Conservation (phyloP, 2,113 vertebrate genomes). For the Myrmecophaga tridactyla region DNA sequence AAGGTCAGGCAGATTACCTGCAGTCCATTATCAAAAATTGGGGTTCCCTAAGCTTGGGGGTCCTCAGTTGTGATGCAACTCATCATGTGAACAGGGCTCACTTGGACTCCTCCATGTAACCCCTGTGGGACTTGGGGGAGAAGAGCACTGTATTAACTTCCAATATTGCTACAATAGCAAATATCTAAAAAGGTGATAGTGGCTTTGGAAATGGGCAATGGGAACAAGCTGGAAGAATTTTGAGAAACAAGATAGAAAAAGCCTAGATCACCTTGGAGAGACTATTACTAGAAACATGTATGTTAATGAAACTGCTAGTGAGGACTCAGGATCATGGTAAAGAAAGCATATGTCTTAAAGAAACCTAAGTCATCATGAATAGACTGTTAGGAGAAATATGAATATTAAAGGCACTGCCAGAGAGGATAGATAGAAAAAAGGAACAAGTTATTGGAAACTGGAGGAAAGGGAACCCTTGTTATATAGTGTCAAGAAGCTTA, state of each 20-base stretch:
- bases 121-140: neutral
- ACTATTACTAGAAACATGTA: neutral
- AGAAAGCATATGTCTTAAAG: neutral
- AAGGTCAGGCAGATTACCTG: neutral
- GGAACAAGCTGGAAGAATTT: neutral
- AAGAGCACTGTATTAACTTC: neutral
- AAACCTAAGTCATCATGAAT: neutral
- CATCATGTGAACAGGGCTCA: no score
- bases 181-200: neutral
- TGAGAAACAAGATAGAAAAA: neutral
- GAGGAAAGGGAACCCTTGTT: neutral
- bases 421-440: neutral
- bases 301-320: neutral
- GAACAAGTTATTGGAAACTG: neutral
- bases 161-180: neutral
- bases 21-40: neutral
- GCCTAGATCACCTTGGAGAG: no score
- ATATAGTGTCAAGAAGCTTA: neutral
- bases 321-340: neutral
- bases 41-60: neutral
- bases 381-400: neutral
- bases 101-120: no score
- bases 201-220: neutral
- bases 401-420: neutral
- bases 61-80: neutral